Conservation (phyloP, 1,140 invertebrate species). For the Aporrectodea caliginosa region DNA sequence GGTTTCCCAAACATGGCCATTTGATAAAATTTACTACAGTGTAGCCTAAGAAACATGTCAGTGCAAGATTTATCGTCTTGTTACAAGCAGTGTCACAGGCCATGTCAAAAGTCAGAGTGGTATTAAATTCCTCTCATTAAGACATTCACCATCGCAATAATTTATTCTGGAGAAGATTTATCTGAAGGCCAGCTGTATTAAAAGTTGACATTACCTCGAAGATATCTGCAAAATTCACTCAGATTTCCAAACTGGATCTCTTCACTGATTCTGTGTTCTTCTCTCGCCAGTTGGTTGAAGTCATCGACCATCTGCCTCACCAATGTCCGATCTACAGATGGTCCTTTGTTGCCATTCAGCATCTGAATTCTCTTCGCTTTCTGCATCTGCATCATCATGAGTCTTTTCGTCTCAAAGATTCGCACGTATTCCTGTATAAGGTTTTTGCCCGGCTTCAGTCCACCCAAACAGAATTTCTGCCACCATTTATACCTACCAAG, state of each 20-base stretch:
- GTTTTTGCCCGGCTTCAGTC: not conserved
- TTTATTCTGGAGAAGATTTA: no score
- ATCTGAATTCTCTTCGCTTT: conserved; percentile 14
- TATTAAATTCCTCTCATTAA: no score
- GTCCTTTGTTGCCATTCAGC: conserved; percentile 8
- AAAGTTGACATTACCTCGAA: no score
- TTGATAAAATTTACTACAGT: no score
- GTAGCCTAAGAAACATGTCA: no score
- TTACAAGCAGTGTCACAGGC: no score
- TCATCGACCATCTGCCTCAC: conserved; percentile 5
- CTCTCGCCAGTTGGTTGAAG: conserved; percentile 13
- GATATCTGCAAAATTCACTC: not conserved
- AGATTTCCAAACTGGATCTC: not conserved
- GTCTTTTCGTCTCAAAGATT: conserved; percentile 27
- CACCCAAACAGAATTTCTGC: not conserved
- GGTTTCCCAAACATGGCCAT: no score
- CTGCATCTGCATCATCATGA: conserved; percentile 9
- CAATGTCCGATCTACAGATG: conserved; percentile 7
- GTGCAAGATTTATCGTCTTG: no score
- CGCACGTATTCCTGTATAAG: conserved; percentile 25
- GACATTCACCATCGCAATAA: no score
- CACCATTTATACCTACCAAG: not conserved
- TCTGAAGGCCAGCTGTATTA: no score
- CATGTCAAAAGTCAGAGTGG: no score
- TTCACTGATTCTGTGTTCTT: not conserved